Percentiles rank a stretch among this genome's conserved stretches.
These are phyloP conservation scores for Morone chrysops DNA, from an alignment of 2,113 vertebrate genomes.

Conservation along the genomic window DNA sequence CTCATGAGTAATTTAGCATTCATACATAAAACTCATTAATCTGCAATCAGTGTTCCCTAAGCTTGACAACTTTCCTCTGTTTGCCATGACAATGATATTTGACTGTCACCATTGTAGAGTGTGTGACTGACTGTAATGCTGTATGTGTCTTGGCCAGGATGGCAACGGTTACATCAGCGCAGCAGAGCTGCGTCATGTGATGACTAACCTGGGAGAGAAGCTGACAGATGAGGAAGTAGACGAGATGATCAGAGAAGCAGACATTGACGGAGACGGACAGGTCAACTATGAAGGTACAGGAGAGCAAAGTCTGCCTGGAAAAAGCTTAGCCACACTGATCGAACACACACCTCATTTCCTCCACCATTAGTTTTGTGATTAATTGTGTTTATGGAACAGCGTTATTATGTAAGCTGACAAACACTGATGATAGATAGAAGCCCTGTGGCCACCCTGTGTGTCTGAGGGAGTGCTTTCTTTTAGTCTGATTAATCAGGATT, in stretches of 20 bases:
- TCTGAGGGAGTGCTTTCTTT: not conserved
- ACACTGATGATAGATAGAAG: not conserved
- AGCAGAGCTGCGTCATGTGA: slow-evolving; percentile 96
- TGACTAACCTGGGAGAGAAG: slow-evolving; percentile 99
- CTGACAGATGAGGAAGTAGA: slow-evolving; percentile 98
- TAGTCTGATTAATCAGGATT: not conserved
- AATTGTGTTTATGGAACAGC: slow-evolving; percentile 17
- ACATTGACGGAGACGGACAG: slow-evolving; percentile 97
- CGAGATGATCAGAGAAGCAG: slow-evolving; percentile 99
- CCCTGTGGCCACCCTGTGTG: not conserved
- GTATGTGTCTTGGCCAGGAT: slow-evolving; percentile 83
- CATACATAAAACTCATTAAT: not conserved
- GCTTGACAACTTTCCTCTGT: not conserved
- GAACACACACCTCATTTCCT: not conserved
- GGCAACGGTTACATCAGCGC: slow-evolving; percentile 98
- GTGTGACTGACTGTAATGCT: not conserved
- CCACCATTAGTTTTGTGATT: slow-evolving; percentile 3
- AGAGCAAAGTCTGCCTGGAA: not conserved
- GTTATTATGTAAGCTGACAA: not conserved
- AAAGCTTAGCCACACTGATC: not conserved
- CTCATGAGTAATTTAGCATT: not conserved
- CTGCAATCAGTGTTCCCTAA: not conserved
- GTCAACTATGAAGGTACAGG: slow-evolving; percentile 96
- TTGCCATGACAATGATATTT: not conserved
- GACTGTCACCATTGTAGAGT: not conserved